These are phyloP conservation scores for Gryllus bimaculatus DNA, from an alignment of 1,140 invertebrate genomes.

Conservation along the genomic window DNA sequence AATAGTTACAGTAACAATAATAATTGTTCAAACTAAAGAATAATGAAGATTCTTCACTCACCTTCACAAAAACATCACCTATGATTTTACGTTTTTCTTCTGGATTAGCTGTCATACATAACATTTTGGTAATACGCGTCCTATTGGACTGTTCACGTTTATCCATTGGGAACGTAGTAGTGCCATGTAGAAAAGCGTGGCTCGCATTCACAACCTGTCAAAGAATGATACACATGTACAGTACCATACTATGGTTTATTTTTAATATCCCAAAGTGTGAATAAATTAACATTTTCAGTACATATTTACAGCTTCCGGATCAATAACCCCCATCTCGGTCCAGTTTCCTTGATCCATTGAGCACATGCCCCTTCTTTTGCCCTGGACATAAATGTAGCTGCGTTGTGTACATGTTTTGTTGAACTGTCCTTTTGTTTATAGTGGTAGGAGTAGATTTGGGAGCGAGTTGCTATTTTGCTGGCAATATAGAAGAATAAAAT, in stretches of 20 bases:
- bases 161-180: conserved; percentile 63
- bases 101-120: conserved; percentile 79
- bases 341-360: no score
- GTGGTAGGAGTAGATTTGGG: no score
- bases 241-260: neutral
- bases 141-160: conserved; percentile 43
- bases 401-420: no score
- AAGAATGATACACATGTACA: neutral
- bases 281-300: no score
- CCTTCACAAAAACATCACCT: conserved; percentile 92
- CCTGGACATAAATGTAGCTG: no score
- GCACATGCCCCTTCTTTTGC: no score
- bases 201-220: conserved; percentile 56
- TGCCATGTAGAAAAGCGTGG: conserved; percentile 66
- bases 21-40: neutral
- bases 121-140: conserved; percentile 70
- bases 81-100: conserved; percentile 99
- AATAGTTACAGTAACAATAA: no score
- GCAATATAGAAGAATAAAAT: no score
- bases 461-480: no score
- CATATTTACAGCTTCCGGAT: no score
- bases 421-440: no score
- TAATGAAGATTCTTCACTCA: conserved; percentile 26
- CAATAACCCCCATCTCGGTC: no score
- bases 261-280: neutral